Evolutionary conservation across 2,888 invertebrate genomes (phyloP).

Genomic region (Scotopteryx bipunctaria): DNA sequence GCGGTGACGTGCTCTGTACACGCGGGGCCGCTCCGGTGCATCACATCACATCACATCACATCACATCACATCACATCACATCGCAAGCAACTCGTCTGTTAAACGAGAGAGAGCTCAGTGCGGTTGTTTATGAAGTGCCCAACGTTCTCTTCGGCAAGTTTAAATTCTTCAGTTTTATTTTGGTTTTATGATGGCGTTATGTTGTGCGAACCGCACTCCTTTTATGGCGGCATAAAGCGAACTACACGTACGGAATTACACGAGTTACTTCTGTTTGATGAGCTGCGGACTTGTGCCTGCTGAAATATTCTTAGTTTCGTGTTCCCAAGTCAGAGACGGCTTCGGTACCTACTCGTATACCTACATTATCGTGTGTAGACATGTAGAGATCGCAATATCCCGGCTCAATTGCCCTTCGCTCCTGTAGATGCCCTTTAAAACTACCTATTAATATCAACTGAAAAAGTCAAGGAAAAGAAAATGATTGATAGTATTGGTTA

Average conservation of each 20-base stretch:
- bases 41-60: too few species aligned
- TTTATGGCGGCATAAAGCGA: conserved; percentile 29
- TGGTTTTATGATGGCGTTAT: conserved; percentile 26
- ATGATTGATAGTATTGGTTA: conserved; percentile 16
- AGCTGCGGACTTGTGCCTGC: neutral
- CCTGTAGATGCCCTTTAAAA: neutral
- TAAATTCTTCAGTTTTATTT: conserved; percentile 30
- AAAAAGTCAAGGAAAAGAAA: conserved; percentile 7
- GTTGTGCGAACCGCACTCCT: conserved; percentile 22
- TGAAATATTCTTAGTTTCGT: neutral
- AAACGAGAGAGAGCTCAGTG: neutral
- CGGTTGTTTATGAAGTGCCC: conserved; percentile 4
- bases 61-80: too few species aligned
- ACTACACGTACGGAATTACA: conserved; percentile 23
- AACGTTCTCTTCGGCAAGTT: conserved; percentile 21
- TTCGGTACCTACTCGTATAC: neutral
- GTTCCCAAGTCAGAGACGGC: neutral
- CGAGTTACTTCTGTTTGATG: conserved; percentile 23
- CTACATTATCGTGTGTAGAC: neutral
- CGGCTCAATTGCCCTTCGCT: too few species aligned
- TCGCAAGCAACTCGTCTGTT: too few species aligned
- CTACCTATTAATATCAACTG: conserved; percentile 6
- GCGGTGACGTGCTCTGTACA: too few species aligned
- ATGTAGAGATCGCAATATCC: neutral
- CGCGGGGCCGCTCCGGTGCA: too few species aligned